Base-by-base conservation (phyloP, 2,888 invertebrate species). In the Noctua fimbriata region DNA sequence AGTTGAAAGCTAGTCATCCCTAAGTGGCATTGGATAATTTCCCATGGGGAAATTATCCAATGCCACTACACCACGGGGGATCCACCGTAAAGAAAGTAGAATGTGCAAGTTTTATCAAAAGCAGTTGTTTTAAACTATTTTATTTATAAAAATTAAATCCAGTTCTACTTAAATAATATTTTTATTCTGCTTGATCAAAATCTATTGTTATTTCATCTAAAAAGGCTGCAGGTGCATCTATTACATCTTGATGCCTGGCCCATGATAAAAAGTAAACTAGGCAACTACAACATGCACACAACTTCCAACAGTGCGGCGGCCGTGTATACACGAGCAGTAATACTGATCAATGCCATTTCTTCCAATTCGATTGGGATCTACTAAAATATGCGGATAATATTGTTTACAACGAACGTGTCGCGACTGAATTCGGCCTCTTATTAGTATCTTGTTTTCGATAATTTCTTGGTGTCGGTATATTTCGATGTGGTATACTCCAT, bases 391-490 rank as follows among this genome's bases (percentile, higher is more conserved):
- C 32, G 69, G 36, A 16, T 70, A 36, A 52, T 70, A 70, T 70
- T 52, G 55, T 55, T 55, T 55, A 10, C 55, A 24, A 55, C 10
- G 55, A 24, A 24, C 55, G 55, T 24, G 24, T 55, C 24, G 55
- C 55, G 55, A 24, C 24, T 55, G 24, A 52, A 55, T 55, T 55
- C 55, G 24, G 24, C 55, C 49, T 49, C 49, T 49, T 18, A 49
- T 49, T 49, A 49, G 47, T 47, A 74, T 78, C 24, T 76, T 80
- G 74, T 80, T 79, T 28, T 79, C 67, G 76, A 79, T 67, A 28
- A 79, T 69, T 73, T 79, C 76, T 52, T 76, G 76, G 67, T 79
- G 76, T 69, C 79, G 79, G 55, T 82, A 82, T 49, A 82, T 44
- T 79, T 82, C 79, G 44, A 79, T 69, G 63, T 69, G 72, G 66